Evolutionary conservation across 2,888 invertebrate genomes (phyloP), one percentile per base, ranked within the genome.

Genomic region (Tyria jacobaeae): DNA sequence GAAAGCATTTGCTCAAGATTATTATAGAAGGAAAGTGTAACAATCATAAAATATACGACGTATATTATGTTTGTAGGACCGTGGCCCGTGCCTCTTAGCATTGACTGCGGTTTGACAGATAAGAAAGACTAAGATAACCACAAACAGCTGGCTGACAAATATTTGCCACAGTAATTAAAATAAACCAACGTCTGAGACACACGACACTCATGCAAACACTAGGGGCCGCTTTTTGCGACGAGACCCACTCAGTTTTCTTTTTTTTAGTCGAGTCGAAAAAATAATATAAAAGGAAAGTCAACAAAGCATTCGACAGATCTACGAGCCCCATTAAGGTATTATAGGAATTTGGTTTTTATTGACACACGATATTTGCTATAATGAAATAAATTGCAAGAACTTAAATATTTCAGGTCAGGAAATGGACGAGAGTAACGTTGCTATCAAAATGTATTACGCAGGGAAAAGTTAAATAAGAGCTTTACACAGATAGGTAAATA

Each of bases 91-190:
- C 88, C 86, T 82, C 84, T 77, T 81, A 90, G 88, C 91, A 92
- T 92, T 92, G 93, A 93, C 92, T 92, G 90, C 83, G 90, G 88
- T 92, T 94, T 93, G 93, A 92, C 93, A 93, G 93, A 93, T 93
- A 94, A 92, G 83, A 82, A 94, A 92, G 82, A 82, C 82, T 71
- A 72, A 89, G 92, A 92, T 92, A 91, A 91, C 86, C 80, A 83
- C 80, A 84, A 87, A 87, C 89, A 90, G 87, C 87, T 88, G 89
- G 88, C 85, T 87, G 71, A 82, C 87, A 89, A 93, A 93, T 92
- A 93, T 94, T 94, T 90, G 87, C 89, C 75, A 73, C 80, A 82
- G 84, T 89, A 87, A 91, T 90, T 89, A 91, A 89, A 91, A 89
- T 88, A 91, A 89, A 87, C 76, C 55, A 70, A 74, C 88, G 77